phyloP scores from a whole-genome alignment of 2,888 invertebrate species.

The Panzeria rudis region DNA sequence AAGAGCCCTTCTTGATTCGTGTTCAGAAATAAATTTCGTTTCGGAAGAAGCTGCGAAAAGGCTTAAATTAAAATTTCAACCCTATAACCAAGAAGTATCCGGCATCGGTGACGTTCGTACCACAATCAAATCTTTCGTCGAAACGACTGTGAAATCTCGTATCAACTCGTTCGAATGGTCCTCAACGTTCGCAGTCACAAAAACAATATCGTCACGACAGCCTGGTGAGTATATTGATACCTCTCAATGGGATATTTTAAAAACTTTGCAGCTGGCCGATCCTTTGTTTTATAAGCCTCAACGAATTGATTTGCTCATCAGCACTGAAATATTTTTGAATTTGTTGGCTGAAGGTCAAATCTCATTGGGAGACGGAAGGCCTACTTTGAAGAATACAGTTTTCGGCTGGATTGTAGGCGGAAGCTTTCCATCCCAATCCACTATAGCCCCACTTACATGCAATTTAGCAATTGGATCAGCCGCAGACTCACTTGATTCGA shows the following conservation, averaged over 20 bases:
- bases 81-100: too few species aligned
- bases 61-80: too few species aligned
- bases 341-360: conserved; percentile 49
- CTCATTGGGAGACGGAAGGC: conserved; percentile 45
- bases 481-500: neutral
- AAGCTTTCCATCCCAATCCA: neutral
- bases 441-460: neutral
- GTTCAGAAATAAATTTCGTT: too few species aligned
- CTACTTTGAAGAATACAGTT: conserved; percentile 42
- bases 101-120: too few species aligned
- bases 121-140: too few species aligned
- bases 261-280: conserved; percentile 21
- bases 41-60: too few species aligned
- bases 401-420: conserved; percentile 46
- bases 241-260: conserved; percentile 21
- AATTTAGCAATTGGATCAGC: neutral
- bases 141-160: too few species aligned
- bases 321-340: conserved; percentile 57
- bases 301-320: conserved; percentile 52
- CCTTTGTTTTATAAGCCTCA: conserved; percentile 38
- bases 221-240: conserved; percentile 23
- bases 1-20: too few species aligned
- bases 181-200: too few species aligned
- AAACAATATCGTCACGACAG: too few species aligned
- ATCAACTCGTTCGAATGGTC: too few species aligned